Conservation (phyloP, 1,140 invertebrate genomes). For the Ceratina calcarata region DNA sequence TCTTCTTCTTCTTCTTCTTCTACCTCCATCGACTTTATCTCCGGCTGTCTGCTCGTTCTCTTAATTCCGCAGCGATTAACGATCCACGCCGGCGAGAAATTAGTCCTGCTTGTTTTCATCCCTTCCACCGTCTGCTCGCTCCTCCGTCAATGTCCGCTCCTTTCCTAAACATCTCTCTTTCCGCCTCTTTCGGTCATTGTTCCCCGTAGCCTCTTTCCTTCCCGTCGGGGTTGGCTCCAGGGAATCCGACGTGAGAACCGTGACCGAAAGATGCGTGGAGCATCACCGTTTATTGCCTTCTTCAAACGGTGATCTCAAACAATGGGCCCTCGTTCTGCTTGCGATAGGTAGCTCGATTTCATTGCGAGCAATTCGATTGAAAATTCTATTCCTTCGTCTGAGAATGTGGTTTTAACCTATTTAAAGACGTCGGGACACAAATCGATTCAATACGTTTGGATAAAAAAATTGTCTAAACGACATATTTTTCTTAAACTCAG, state of each 20-base stretch:
- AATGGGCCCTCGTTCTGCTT: not conserved
- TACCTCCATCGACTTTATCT: slow-evolving; percentile 39
- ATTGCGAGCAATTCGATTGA: not conserved
- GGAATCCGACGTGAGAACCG: not conserved
- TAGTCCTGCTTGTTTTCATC: slow-evolving; percentile 58
- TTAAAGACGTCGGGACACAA: no score
- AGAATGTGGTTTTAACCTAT: no score
- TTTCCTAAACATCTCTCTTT: not conserved
- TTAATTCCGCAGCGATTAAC: slow-evolving; percentile 57
- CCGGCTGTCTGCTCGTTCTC: slow-evolving; percentile 43
- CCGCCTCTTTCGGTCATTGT: not conserved
- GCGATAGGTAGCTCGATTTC: not conserved
- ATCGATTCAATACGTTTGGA: no score
- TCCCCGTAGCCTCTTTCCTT: not conserved
- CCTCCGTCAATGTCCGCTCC: not conserved
- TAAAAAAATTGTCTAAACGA: no score
- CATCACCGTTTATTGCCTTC: no score
- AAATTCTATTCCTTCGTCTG: not conserved
- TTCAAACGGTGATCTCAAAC: no score
- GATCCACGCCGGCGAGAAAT: slow-evolving; percentile 58
- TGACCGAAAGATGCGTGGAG: not conserved
- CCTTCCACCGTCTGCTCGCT: not conserved
- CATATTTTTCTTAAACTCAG: no score
- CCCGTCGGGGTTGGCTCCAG: not conserved
- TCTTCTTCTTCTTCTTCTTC: not conserved